Conservation (phyloP, 2,113 vertebrate species). For the Struthio camelus region DNA sequence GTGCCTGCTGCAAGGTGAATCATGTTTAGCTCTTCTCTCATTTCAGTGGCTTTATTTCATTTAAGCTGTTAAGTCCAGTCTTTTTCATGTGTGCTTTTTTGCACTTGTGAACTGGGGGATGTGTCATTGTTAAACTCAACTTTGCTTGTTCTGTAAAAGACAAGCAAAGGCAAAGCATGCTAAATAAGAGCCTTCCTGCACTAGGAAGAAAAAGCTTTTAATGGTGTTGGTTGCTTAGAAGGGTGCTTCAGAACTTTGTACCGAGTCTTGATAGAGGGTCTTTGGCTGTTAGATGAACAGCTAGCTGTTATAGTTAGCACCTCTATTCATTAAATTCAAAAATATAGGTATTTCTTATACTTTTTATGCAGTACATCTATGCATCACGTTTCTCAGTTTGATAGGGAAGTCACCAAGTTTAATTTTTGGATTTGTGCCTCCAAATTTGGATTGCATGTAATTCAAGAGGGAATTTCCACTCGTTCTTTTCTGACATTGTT, state of each 20-base stretch:
- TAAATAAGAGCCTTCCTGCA: rapidly evolving
- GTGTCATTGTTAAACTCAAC: neutral
- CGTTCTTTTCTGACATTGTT: neutral
- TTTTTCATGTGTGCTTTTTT: too few relatives aligned
- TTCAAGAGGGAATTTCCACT: neutral
- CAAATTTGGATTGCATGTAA: neutral
- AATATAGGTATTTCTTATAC: rapidly evolving
- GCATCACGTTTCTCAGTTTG: neutral
- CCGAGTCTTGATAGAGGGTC: neutral
- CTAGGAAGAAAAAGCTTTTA: neutral
- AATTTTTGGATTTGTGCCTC: neutral
- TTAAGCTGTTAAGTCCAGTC: neutral
- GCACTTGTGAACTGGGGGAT: rapidly evolving
- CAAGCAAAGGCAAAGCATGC: neutral
- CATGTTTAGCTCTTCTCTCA: neutral
- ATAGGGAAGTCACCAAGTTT: neutral
- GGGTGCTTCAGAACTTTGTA: neutral
- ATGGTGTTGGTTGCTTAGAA: neutral
- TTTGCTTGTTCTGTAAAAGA: rapidly evolving
- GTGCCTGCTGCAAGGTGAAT: neutral
- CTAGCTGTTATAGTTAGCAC: neutral
- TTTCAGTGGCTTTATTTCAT: rapidly evolving
- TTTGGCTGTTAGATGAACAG: neutral
- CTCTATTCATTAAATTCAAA: neutral
- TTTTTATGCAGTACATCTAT: too few relatives aligned